Evolutionary conservation across 1,140 invertebrate species (phyloP), one percentile per base, ranked within the genome.

Genomic region (Tetragonula clypearis): DNA sequence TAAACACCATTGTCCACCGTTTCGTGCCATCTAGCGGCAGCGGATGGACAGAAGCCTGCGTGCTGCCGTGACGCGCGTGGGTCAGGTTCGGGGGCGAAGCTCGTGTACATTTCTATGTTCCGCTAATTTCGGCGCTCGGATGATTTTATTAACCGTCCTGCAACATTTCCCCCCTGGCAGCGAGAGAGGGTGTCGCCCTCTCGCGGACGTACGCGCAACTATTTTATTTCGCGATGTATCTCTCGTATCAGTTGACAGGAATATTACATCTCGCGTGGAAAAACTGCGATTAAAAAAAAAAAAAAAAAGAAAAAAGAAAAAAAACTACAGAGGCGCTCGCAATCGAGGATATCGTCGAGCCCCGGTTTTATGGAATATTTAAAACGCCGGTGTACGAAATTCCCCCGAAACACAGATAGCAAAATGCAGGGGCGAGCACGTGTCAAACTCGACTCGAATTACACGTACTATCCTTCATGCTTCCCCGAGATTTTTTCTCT

Each of bases 281-380:
- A 77, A 69, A 26, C 1, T 26, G 23, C 68, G 58, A 83, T 49
- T n/a, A 68, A 49, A 41, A 30, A 1, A 30, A 30, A 30, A 30
- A 30, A 30, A 30, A 30, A 30, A 30, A 30, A 30, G 1, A 30
- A 30, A 30, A 30, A 30, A 30, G 1, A 30, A 30, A 30, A 30
- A 30, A 30, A 30, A 30, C 30, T 30, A 30, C 30, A 30, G 30
- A 30, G 30, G 30, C 30, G 30, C 30, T 35, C 15, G 21, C 23
- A 12, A 23, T 53, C 19, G 5, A 2, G 17, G 5, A 14, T 82
- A 21, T 19, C n/a, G 53, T 2, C 23, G 6, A n/a, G 41, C n/a
- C 21, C 17, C n/a, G 55, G 19, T 53, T 72, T 82, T 83, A 83
- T 58, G 55, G 23, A n/a, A 58, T 23, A n/a, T 69, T 78, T 35